A percentile compares a stretch with the other conserved stretches of the same genome.
Evolutionary conservation across 2,113 vertebrate genomes (phyloP).

Genomic region (Oreochromis tanganicae): DNA sequence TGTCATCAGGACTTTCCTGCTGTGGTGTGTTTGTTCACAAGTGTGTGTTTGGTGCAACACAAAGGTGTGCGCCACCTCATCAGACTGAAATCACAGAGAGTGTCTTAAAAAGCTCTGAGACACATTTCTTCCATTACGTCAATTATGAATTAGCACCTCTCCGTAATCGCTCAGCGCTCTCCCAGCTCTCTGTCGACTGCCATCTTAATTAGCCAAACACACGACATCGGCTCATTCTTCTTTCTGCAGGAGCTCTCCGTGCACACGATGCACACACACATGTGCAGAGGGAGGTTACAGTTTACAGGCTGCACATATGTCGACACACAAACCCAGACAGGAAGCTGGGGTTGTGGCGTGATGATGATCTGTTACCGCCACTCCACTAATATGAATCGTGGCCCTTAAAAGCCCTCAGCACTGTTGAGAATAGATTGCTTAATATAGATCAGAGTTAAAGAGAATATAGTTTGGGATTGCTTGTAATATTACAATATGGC

Average conservation of each 20-base stretch:
- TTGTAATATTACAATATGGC: too few species aligned
- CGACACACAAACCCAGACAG: neutral
- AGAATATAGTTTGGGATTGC: too few species aligned
- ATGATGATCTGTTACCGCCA: slow-evolving; percentile 55
- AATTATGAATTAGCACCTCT: slow-evolving; percentile 85
- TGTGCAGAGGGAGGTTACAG: neutral
- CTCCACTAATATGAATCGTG: slow-evolving; percentile 60
- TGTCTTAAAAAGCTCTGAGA: slow-evolving; percentile 80
- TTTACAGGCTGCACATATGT: neutral
- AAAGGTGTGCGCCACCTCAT: slow-evolving; percentile 82
- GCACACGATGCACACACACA: neutral
- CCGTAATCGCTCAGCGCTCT: slow-evolving; percentile 71
- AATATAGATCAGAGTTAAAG: too few species aligned
- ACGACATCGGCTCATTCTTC: slow-evolving; percentile 63
- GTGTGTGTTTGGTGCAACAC: slow-evolving; percentile 55
- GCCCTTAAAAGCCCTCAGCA: slow-evolving; percentile 38
- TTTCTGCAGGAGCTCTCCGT: slow-evolving; percentile 41
- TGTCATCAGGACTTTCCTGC: neutral
- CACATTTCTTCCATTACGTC: slow-evolving; percentile 87
- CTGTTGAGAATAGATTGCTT: neutral
- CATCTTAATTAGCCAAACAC: slow-evolving; percentile 84
- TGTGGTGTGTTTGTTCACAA: neutral
- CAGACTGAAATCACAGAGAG: slow-evolving; percentile 76
- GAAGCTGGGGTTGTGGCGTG: slow-evolving; percentile 48
- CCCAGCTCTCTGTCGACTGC: slow-evolving; percentile 65